These are phyloP conservation scores for Hypena proboscidalis DNA, from an alignment of 2,888 invertebrate genomes.

Conservation along the genomic window DNA sequence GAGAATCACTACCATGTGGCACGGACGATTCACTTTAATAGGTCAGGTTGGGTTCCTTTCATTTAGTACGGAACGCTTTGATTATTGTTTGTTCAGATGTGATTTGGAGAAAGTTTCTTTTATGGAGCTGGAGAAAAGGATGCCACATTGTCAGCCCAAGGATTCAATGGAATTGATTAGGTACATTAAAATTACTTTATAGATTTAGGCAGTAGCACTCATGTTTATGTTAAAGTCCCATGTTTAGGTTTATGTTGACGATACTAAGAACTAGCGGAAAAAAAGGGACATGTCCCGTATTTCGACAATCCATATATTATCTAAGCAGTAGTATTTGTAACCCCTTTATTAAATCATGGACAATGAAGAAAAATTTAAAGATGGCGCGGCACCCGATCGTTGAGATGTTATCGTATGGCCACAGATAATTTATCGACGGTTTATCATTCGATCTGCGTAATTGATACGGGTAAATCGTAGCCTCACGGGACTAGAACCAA, in stretches of 20 bases:
- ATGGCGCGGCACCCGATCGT: constrained; percentile 52
- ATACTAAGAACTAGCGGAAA: no score
- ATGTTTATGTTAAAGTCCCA: no score
- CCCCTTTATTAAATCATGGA: constrained; percentile 67
- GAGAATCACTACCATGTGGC: constrained; percentile 68
- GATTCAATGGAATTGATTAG: no score
- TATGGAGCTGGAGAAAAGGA: no score
- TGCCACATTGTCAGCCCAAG: no score
- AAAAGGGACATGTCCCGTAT: no score
- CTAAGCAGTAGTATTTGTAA: constrained; percentile 53
- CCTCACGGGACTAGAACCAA: constrained; percentile 52
- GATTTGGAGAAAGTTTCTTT: constrained; percentile 22
- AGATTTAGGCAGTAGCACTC: no score
- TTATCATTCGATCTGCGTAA: constrained; percentile 78
- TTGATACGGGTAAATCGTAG: constrained; percentile 71
- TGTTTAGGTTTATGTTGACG: no score
- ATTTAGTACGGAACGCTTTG: constrained; percentile 25
- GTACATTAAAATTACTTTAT: no score
- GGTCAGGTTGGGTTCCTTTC: constrained; percentile 34
- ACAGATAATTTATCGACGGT: constrained; percentile 71
- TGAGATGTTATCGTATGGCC: constrained; percentile 61
- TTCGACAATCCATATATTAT: no score
- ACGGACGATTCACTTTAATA: constrained; percentile 48
- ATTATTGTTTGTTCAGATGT: constrained; percentile 23
- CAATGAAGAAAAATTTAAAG: constrained; percentile 61